A percentile compares a stretch with the other conserved stretches of the same genome.
Conservation (phyloP, 2,888 invertebrate genomes). For the Amiota communis region DNA sequence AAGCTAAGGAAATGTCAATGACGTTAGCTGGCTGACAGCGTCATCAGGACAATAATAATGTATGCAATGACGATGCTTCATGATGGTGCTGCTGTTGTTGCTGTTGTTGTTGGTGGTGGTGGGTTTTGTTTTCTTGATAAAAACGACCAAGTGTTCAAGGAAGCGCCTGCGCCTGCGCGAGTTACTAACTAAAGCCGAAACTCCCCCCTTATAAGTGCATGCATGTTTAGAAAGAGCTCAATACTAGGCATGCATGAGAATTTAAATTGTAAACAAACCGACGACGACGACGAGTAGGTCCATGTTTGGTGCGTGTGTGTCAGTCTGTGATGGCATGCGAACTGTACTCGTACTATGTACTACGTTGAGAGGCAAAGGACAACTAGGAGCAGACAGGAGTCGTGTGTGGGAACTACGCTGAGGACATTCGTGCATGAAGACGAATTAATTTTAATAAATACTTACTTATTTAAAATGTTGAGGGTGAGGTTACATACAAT, state of each 20-base stretch:
- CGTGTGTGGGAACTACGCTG: constrained; percentile 58
- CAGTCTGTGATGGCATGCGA: constrained; percentile 55
- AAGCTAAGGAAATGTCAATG: constrained; percentile 25
- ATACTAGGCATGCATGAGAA: constrained; percentile 66
- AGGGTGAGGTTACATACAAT: constrained; percentile 48
- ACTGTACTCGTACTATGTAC: too few species aligned
- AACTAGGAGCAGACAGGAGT: constrained; percentile 34
- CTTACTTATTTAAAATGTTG: neutral
- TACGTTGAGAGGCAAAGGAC: constrained; percentile 46
- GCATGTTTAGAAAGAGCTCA: constrained; percentile 30
- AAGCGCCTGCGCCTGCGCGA: constrained; percentile 29
- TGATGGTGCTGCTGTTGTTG: constrained; percentile 14
- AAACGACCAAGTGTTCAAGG: constrained; percentile 13
- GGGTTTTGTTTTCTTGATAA: constrained; percentile 9
- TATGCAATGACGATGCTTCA: neutral
- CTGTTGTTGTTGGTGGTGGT: constrained; percentile 12
- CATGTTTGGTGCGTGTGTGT: too few species aligned
- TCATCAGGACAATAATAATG: constrained; percentile 25
- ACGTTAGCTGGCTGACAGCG: constrained; percentile 1
- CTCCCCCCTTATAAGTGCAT: constrained; percentile 20
- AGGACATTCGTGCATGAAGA: constrained; percentile 60
- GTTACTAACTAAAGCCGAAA: constrained; percentile 9
- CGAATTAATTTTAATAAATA: constrained; percentile 27
- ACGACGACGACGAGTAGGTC: neutral
- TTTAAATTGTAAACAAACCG: constrained; percentile 61